These are phyloP conservation scores for Chymomyza procnemis DNA, from an alignment of 2,888 invertebrate genomes.

Conservation along the genomic window DNA sequence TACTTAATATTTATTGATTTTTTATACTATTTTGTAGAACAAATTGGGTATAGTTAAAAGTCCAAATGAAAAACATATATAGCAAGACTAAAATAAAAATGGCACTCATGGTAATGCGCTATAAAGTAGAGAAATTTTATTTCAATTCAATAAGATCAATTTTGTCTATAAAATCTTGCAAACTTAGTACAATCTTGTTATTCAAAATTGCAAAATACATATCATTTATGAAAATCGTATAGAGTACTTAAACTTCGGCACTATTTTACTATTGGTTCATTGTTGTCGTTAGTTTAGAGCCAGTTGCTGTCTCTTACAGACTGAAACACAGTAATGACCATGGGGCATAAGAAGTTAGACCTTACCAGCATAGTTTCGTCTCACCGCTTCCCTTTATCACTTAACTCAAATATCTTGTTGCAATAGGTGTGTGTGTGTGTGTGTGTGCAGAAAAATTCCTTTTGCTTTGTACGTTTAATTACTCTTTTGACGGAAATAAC, in stretches of 20 bases:
- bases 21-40: too few species aligned
- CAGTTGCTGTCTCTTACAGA: neutral
- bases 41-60: too few species aligned
- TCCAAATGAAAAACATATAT: too few species aligned
- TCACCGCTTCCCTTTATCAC: neutral
- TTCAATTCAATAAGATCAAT: too few species aligned
- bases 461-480: conserved; percentile 67
- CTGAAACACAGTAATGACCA: conserved; percentile 1
- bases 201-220: too few species aligned
- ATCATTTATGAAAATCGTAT: neutral
- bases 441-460: conserved; percentile 50
- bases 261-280: neutral
- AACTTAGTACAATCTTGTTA: too few species aligned
- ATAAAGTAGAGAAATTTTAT: too few species aligned
- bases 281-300: neutral
- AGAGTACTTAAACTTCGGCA: neutral
- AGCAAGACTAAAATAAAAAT: too few species aligned
- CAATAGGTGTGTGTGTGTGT: neutral
- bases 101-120: too few species aligned
- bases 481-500: conserved; percentile 72
- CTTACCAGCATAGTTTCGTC: neutral
- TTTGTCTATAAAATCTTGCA: too few species aligned
- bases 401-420: neutral
- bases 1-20: too few species aligned
- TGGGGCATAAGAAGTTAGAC: neutral